Evolutionary conservation across 1,140 invertebrate species (phyloP).

Genomic region (Drosophila varians): DNA sequence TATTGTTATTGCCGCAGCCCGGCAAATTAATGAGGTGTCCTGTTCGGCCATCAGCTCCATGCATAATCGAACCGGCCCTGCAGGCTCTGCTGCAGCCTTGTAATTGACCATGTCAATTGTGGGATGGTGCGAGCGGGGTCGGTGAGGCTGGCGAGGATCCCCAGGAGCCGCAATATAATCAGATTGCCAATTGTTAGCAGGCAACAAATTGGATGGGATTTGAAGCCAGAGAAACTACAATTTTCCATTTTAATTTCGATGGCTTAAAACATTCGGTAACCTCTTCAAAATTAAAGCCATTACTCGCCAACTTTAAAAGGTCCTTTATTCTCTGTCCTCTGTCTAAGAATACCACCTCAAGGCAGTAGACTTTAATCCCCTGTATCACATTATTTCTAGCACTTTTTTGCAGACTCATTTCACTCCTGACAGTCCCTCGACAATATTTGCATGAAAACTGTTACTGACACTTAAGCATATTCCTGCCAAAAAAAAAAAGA

Average conservation of each 20-base stretch:
- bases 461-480: constrained; percentile 78
- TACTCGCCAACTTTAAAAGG: not conserved
- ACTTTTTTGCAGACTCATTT: constrained; percentile 4
- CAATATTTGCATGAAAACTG: constrained; percentile 79
- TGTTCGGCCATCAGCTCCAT: constrained; percentile 41
- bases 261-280: too few species aligned
- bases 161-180: constrained; percentile 6
- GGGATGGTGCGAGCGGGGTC: not conserved
- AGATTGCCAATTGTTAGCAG: constrained; percentile 4
- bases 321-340: not conserved
- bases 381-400: constrained; percentile 10
- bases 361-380: constrained; percentile 20
- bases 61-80: constrained; percentile 19
- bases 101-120: constrained; percentile 41
- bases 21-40: constrained; percentile 78
- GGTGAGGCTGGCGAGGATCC: not conserved
- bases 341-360: not conserved
- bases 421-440: constrained; percentile 55
- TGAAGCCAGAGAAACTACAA: not conserved
- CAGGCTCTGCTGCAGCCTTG: constrained; percentile 28
- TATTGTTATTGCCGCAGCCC: constrained; percentile 72
- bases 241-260: not conserved
- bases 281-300: too few species aligned
- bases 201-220: constrained; percentile 5
- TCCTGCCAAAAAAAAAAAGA: constrained; percentile 62